These are phyloP conservation scores for Hydropotes inermis DNA, from an alignment of 2,113 vertebrate species.

Conservation along the genomic window DNA sequence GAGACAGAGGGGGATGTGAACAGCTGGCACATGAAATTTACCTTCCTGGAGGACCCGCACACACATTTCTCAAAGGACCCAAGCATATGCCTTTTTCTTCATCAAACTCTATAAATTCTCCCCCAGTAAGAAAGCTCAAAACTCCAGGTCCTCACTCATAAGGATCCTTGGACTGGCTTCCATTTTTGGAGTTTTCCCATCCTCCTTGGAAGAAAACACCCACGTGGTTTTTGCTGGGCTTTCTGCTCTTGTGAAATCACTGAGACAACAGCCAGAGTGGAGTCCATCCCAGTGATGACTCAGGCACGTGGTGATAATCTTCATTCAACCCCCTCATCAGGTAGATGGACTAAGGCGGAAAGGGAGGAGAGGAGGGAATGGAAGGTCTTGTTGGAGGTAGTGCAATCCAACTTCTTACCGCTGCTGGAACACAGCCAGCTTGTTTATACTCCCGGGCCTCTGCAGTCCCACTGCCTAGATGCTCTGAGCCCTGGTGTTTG, in stretches of 20 bases:
- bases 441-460: not conserved
- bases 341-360: not conserved
- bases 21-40: not conserved
- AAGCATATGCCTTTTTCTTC: not conserved
- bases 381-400: not conserved
- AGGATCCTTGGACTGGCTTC: not conserved
- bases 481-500: not conserved
- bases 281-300: not conserved
- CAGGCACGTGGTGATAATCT: not conserved
- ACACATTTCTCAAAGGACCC: not conserved
- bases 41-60: not conserved
- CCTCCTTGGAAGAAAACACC: not conserved
- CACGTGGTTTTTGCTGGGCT: not conserved
- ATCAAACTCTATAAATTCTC: not conserved
- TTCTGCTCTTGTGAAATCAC: not conserved
- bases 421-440: accelerated
- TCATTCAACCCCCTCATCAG: not conserved
- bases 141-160: not conserved
- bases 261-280: not conserved
- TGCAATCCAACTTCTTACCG: not conserved
- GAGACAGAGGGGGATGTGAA: not conserved
- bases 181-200: not conserved
- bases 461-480: not conserved
- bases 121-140: not conserved
- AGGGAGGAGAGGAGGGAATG: not conserved